phyloP scores from a whole-genome alignment of 2,113 vertebrate species.

The Daubentonia madagascariensis region DNA sequence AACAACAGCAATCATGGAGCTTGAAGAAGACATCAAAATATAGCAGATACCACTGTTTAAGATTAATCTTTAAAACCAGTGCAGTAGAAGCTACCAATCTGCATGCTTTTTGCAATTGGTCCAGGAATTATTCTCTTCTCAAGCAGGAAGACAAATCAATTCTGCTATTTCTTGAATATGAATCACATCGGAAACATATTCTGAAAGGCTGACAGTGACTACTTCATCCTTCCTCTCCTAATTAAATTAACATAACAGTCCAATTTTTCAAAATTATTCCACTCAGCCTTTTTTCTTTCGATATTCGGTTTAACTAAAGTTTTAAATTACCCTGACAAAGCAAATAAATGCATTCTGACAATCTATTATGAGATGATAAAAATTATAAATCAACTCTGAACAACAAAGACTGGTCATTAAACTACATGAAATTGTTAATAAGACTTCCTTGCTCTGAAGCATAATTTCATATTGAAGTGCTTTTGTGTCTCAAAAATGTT shows the following conservation, averaged over 20 bases:
- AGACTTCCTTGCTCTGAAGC: slow-evolving; percentile 5
- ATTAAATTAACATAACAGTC: neutral
- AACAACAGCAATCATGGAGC: neutral
- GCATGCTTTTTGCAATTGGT: neutral
- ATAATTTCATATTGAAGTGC: slow-evolving; percentile 32
- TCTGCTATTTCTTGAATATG: neutral
- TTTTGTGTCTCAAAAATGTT: neutral
- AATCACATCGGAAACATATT: neutral
- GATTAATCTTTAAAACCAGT: neutral
- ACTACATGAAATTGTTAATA: slow-evolving; percentile 30
- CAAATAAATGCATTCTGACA: slow-evolving; percentile 50
- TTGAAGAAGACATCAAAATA: neutral
- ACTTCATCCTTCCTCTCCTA: neutral
- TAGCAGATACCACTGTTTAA: neutral
- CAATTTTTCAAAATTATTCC: slow-evolving; percentile 25
- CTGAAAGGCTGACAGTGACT: neutral
- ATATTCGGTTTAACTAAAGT: neutral
- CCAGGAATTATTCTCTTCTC: neutral
- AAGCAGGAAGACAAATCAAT: slow-evolving; percentile 17
- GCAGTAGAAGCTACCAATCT: neutral
- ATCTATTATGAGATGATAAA: slow-evolving; percentile 34
- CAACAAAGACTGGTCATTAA: neutral
- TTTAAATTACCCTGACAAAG: slow-evolving; percentile 46
- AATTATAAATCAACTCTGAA: slow-evolving; percentile 41
- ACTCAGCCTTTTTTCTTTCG: neutral